phyloP scores from a whole-genome alignment of 1,140 invertebrate species.

The Potamilus streckersoni region DNA sequence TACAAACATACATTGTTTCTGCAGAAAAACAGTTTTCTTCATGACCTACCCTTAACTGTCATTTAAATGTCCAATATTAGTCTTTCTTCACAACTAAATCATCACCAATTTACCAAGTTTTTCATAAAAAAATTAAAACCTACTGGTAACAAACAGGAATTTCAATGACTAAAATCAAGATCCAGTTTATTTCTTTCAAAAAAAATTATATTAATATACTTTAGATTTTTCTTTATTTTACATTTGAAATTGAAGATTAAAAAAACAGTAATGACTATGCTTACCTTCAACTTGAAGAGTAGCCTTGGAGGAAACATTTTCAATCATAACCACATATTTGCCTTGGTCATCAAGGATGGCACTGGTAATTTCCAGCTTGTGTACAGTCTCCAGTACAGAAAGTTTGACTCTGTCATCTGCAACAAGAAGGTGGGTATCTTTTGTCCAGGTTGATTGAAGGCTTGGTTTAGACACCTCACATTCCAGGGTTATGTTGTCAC shows the following conservation, averaged over 20 bases:
- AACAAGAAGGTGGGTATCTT: slow-evolving; percentile 72
- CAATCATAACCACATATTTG: slow-evolving; percentile 54
- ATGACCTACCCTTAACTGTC: too few species aligned
- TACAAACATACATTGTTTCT: too few species aligned
- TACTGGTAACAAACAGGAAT: too few species aligned
- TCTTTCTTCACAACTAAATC: too few species aligned
- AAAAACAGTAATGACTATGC: neutral
- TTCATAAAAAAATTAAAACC: too few species aligned
- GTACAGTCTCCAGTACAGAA: slow-evolving; percentile 29
- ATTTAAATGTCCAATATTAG: too few species aligned
- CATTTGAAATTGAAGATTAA: neutral
- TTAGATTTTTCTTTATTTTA: neutral
- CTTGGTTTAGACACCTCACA: slow-evolving; percentile 79
- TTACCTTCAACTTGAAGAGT: slow-evolving; percentile 54
- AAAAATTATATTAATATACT: too few species aligned
- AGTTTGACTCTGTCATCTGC: slow-evolving; percentile 23
- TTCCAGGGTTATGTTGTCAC: slow-evolving; percentile 79
- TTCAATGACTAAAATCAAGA: too few species aligned
- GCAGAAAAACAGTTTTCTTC: too few species aligned
- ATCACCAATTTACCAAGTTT: too few species aligned
- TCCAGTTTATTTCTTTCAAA: too few species aligned
- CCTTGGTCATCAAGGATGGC: slow-evolving; percentile 47
- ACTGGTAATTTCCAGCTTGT: slow-evolving; percentile 45
- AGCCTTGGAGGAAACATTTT: slow-evolving; percentile 49
- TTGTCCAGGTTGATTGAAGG: slow-evolving; percentile 83